A percentile compares a stretch with the other conserved stretches of the same genome.
phyloP scores from a whole-genome alignment of 2,888 invertebrate genomes.

The Rhogogaster chlorosoma region DNA sequence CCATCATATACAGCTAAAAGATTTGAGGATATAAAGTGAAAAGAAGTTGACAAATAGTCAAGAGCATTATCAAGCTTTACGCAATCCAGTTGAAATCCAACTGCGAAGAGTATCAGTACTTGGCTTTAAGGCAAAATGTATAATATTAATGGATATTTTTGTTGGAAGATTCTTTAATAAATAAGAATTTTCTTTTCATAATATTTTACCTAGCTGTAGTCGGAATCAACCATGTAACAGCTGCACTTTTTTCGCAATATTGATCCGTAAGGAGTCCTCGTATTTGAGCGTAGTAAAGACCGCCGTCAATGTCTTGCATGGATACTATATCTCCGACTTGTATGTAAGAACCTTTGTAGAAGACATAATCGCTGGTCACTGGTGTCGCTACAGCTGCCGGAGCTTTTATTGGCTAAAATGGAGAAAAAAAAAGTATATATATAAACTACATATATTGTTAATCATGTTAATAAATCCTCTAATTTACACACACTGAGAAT shows the following conservation, averaged over 20 bases:
- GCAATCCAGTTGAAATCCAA: neutral
- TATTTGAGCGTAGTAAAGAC: slow-evolving; percentile 93
- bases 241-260: slow-evolving; percentile 96
- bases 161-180: slow-evolving; percentile 27
- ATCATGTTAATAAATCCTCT: slow-evolving; percentile 29
- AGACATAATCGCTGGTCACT: slow-evolving; percentile 89
- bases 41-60: neutral
- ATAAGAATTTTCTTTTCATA: slow-evolving; percentile 39
- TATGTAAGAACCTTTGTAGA: slow-evolving; percentile 89
- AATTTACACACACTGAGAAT: slow-evolving; percentile 13
- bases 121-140: neutral
- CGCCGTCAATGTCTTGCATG: slow-evolving; percentile 87
- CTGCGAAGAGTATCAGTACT: neutral
- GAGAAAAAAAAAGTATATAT: slow-evolving; percentile 43
- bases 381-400: slow-evolving; percentile 90
- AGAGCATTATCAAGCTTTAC: neutral
- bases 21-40: slow-evolving; percentile 2
- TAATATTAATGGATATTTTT: slow-evolving; percentile 21
- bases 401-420: slow-evolving; percentile 85
- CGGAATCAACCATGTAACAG: slow-evolving; percentile 94
- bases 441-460: neutral
- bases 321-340: slow-evolving; percentile 96
- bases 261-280: slow-evolving; percentile 94
- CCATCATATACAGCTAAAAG: neutral
- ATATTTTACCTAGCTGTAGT: slow-evolving; percentile 82